Conservation (phyloP, 2,113 vertebrate genomes). For the Barbus barbus region DNA sequence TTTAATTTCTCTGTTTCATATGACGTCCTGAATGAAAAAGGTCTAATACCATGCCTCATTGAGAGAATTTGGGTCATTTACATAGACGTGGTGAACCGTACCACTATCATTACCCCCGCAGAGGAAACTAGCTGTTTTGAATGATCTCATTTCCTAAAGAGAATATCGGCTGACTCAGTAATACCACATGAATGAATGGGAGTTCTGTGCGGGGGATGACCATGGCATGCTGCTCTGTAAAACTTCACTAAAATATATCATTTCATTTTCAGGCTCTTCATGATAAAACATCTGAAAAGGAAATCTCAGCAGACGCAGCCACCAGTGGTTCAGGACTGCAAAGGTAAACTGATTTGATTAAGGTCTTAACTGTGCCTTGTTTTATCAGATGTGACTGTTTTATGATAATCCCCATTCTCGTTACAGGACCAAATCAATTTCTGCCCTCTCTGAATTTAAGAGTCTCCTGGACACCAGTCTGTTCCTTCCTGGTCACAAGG, state of each 20-base stretch:
- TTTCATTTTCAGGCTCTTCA: conserved; percentile 72
- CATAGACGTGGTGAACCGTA: neutral
- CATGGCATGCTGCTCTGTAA: neutral
- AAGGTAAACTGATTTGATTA: conserved; percentile 75
- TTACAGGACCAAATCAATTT: conserved; percentile 85
- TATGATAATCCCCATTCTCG: conserved; percentile 24
- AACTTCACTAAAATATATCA: conserved; percentile 1
- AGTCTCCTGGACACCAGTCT: conserved; percentile 82
- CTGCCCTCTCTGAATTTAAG: conserved; percentile 86
- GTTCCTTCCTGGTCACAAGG: conserved; percentile 74
- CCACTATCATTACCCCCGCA: neutral
- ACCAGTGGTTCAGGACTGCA: conserved; percentile 80
- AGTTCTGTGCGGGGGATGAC: neutral
- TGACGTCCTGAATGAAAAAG: neutral
- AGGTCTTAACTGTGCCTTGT: neutral
- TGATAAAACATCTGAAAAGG: conserved; percentile 81
- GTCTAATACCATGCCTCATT: conserved; percentile 26
- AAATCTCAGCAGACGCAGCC: conserved; percentile 77
- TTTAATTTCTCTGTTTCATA: neutral
- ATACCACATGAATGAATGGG: neutral
- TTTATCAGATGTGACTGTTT: neutral
- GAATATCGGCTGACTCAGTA: conserved; percentile 21
- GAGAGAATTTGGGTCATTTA: conserved; percentile 24
- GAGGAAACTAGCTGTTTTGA: conserved; percentile 12
- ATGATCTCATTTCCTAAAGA: conserved; percentile 35